These are phyloP conservation scores for Bovichtus variegatus DNA, from an alignment of 2,797 vertebrate genomes.

Conservation along the genomic window DNA sequence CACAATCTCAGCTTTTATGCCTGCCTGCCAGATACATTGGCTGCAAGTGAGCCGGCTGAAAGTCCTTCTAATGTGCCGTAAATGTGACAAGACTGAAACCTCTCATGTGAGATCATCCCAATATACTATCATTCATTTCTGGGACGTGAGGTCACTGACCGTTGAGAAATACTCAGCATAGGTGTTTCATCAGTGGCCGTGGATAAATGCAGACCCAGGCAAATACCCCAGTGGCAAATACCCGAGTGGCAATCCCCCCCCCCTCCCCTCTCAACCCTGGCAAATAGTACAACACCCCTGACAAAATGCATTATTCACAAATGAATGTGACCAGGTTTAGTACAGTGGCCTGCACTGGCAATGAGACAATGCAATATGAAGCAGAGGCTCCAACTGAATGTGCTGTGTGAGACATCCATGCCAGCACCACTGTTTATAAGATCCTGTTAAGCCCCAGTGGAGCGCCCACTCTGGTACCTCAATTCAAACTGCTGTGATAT, in stretches of 20 bases:
- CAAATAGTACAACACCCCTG: constrained; percentile 58
- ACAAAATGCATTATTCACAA: constrained; percentile 75
- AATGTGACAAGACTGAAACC: constrained; percentile 69
- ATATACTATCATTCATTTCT: constrained; percentile 62
- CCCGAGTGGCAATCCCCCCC: too few relatives aligned
- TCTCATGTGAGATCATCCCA: constrained; percentile 68
- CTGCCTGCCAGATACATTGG: constrained; percentile 56
- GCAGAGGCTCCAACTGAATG: constrained; percentile 64
- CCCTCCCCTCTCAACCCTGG: constrained; percentile 9
- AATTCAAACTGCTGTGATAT: constrained; percentile 68
- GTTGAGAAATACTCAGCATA: constrained; percentile 72
- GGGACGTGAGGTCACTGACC: constrained; percentile 74
- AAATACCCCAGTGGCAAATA: constrained; percentile 59
- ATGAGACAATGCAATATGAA: constrained; percentile 68
- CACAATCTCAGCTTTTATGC: constrained; percentile 53
- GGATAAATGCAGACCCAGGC: constrained; percentile 58
- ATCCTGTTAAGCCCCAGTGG: constrained; percentile 64
- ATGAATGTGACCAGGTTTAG: constrained; percentile 70
- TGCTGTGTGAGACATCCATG: constrained; percentile 55
- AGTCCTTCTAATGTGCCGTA: constrained; percentile 62
- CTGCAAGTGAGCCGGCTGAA: constrained; percentile 45
- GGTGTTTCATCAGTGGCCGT: constrained; percentile 71
- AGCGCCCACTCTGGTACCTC: constrained; percentile 50
- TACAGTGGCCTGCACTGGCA: constrained; percentile 51
- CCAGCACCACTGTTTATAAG: constrained; percentile 57